Base-by-base conservation (phyloP, 1,140 invertebrate species). In the Doryteuthis pealeii region DNA sequence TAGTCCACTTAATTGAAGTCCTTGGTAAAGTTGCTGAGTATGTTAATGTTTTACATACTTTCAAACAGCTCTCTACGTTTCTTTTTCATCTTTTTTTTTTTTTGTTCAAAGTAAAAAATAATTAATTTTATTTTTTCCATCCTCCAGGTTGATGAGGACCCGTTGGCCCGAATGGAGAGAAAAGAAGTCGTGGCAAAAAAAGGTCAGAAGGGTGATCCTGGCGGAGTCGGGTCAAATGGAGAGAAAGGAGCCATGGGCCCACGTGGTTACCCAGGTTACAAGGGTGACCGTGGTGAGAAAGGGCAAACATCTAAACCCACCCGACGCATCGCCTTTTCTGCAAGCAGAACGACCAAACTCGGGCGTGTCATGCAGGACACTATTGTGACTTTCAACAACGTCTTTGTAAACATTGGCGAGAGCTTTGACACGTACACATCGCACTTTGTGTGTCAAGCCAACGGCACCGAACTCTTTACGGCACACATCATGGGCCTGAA, bases 401-500 rank as follows among this genome's bases (percentile, higher is more conserved):
- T 87, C 6, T 84, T 85, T 74, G 77, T 81, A 12, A 88, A 88
- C 78, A 74, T 83, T 10, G 86, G 85, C 15, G 80, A 86, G 35
- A 81, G 80, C 40, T 88, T 88, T 71, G 83, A 88, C 40, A 68
- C 73, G 1, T 84, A 83, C 69, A 81, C 86, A 15, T 88, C 87
- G 14, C 85, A 87, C 70, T 88, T 88, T 77, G 81, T 86, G 32
- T 85, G 84, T 77, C 83, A 81, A 73, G 71, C 82, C 12, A 88
- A 88, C 45, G 87, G 87, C 49, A 87, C 87, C n/a, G 87, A 87
- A 75, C 58, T 86, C 14, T 88, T 88, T 75, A 82, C 77, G 0
- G 82, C 82, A n/a, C 86, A 87, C 76, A 74, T 88, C 12, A 70
- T 88, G 31, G 79, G 85, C 58, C 84, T 83, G 70, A 74, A 82